Base-by-base conservation (phyloP, 2,888 invertebrate species). In the Steinernema hermaphroditum region DNA sequence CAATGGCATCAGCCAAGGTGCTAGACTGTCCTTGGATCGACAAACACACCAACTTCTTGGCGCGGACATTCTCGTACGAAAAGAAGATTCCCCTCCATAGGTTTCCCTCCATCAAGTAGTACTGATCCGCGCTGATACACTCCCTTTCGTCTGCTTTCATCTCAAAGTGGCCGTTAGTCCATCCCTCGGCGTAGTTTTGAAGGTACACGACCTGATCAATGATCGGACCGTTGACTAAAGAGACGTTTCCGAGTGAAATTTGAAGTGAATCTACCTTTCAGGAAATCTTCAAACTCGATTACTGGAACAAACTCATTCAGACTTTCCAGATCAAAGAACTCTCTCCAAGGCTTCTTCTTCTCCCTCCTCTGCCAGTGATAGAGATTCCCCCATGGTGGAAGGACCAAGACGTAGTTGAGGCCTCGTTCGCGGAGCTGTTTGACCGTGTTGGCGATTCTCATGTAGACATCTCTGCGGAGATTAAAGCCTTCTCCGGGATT, bases 401-500 rank as follows among this genome's bases (percentile, higher is more conserved):
- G 89, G 68, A 96, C 94, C 85, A 87, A 77, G 14, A 83, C 72
- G 62, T 77, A 85, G 72, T 86, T 83, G 16, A 83, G 75, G 9
- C 86, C 82, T 83, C 76, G 74, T 27, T 85, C 80, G 74, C 91
- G 89, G 71, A 94, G 89, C 74, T 91, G 90, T 37, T 91, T 90
- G 0, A 93, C 89, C 86, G 96, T 91, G 68, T 93, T 92, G 0
- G 96, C 94, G 83, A 95, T 90, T 80, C 97, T 90, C 90, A 97
- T 92, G 85, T 94, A 97, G 0, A 98, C 96, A 89, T 98, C 97
- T 43, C 97, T 90, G 19, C 96, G 90, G 76, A 98, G 90, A 89
- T 98, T 98, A 86, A 98, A 98, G 0, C 98, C 98, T 89, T 98
- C 97, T 0, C 93, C 92, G 1, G 92, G 92, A 89, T 97, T 97